Conservation (phyloP, 23 tunicate species). For the Halocynthia roretzi region DNA sequence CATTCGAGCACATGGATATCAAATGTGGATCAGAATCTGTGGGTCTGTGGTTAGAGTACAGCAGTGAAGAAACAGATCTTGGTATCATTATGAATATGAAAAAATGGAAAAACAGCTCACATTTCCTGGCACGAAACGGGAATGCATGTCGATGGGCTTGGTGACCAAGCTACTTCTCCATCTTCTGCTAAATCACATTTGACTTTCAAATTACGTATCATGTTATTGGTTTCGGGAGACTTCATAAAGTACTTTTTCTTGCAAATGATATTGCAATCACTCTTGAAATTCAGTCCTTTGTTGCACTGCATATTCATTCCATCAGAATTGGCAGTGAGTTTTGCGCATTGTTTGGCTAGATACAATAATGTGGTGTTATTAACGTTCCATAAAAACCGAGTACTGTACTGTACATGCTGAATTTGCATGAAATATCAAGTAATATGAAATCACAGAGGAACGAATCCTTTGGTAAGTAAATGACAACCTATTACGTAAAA, state of each 20-base stretch:
- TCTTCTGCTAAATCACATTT: background rate
- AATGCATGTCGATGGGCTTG: background rate
- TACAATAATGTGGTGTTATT: background rate
- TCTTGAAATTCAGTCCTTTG: constrained; percentile 5
- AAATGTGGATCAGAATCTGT: constrained; percentile 1
- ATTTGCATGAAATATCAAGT: no score
- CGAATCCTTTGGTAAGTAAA: no score
- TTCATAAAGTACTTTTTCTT: constrained; percentile 9
- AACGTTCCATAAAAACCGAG: no score
- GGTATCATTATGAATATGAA: background rate
- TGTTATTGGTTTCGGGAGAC: background rate
- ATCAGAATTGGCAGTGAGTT: background rate
- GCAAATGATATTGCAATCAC: constrained; percentile 7
- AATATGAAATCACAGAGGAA: background rate
- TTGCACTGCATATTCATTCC: background rate
- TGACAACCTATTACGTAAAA: background rate
- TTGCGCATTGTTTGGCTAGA: constrained; percentile 18
- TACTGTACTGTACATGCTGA: no score
- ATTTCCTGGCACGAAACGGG: constrained; percentile 13
- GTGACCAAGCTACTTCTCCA: constrained; percentile 12
- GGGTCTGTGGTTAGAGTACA: background rate
- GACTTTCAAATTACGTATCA: background rate
- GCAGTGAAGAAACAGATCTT: background rate
- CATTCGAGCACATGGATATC: constrained; percentile 1
- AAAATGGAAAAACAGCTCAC: background rate